These are phyloP conservation scores for Gorsachius magnificus DNA, from an alignment of 2,797 vertebrate genomes.

Conservation along the genomic window DNA sequence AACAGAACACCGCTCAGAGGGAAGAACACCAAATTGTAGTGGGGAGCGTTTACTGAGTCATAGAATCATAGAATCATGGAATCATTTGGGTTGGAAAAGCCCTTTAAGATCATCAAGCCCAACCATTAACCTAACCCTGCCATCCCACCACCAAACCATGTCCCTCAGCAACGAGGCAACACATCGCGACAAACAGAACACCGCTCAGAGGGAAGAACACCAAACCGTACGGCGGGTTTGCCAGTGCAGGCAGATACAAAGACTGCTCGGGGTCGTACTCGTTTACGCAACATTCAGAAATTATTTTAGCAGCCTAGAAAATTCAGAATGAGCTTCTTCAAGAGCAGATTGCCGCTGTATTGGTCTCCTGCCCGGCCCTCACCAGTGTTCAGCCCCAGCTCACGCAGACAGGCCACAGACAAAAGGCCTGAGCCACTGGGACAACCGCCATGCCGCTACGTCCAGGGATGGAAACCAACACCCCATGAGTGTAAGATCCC, in stretches of 20 bases:
- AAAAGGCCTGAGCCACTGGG: background rate
- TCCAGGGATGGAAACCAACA: background rate
- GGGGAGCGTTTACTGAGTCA: no score
- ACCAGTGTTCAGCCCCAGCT: background rate
- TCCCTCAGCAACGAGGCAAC: no score
- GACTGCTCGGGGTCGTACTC: background rate
- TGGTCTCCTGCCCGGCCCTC: background rate
- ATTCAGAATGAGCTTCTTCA: rapidly evolving
- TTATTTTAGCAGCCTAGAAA: background rate
- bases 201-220: no score
- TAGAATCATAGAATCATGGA: no score
- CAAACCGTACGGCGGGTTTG: background rate
- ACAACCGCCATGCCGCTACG: rapidly evolving
- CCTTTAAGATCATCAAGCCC: no score
- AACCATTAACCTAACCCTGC: no score
- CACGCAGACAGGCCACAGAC: background rate
- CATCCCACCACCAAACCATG: no score
- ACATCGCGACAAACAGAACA: no score
- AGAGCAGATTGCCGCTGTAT: background rate
- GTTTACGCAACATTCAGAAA: background rate
- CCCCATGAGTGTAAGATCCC: rapidly evolving
- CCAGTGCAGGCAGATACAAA: background rate
- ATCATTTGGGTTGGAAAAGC: no score
- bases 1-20: no score
- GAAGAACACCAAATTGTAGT: background rate